Evolutionary conservation across 2,888 invertebrate species (phyloP), one percentile per base, ranked within the genome.

Genomic region (Acrocyrtus sp.): DNA sequence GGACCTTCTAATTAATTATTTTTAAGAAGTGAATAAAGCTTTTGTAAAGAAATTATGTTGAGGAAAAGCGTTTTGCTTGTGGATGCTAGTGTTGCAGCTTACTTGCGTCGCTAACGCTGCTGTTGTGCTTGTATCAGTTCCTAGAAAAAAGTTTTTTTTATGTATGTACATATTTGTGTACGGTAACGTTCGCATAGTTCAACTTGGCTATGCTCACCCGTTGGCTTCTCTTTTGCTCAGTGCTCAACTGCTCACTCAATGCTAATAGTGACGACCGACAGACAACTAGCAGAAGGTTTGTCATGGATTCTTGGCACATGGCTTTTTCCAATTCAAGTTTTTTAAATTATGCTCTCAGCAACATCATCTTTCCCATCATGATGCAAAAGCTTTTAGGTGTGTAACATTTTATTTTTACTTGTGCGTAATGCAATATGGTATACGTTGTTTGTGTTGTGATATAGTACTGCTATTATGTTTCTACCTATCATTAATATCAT

Each of bases 301-400:
- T 69, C 69, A 69, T 69, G 56, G 54, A 60, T 56, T 34, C 45
- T 69, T 69, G 69, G 69, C 62, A 69, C 69, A 69, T 69, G 67
- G 48, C 57, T 53, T 53, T 63, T 60, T 68, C 60, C 53, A 69
- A 69, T 50, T 56, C 47, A n/a, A 69, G 53, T 50, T 68, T 62
- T 62, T 41, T 45, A 51, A 60, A 50, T 47, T 66, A 56, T 66
- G 63, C 63, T 63, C 48, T 57, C 17, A 29, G 29, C 58, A 58
- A 24, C 58, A 67, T 15, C 67, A 43, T 43, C 67, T 26, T 53
- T 29, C 27, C 51, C 47, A 60, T 53, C 54, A 62, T 69, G 69
- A 69, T 69, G 69, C 61, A 56, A 61, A 27, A 48, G 69, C 62
- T 69, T 69, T 69, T 69, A 62, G 61, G 62, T 69, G 62, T 69